A percentile compares a stretch with the other conserved stretches of the same genome.
Conservation (phyloP, 2,797 vertebrate species). For the Ptychadena robeensis region DNA sequence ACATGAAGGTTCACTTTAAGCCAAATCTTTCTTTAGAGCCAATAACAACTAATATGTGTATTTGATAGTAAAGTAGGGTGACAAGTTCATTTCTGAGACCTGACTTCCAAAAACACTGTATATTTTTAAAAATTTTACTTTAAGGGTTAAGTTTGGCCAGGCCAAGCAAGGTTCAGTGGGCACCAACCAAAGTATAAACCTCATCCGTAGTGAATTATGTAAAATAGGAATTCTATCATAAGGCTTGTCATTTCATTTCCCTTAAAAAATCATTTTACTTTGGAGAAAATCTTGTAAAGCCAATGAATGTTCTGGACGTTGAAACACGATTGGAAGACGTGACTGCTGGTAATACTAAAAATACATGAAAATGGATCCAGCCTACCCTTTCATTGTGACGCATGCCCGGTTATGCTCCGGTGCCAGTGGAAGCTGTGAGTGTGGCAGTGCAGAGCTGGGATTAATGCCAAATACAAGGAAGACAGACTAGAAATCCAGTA, state of each 20-base stretch:
- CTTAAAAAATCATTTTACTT: not conserved
- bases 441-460: slow-evolving; percentile 48
- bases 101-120: too few species aligned
- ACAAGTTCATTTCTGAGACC: too few species aligned
- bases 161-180: not conserved
- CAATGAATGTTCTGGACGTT: not conserved
- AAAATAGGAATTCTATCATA: not conserved
- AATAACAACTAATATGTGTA: too few species aligned
- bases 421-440: not conserved
- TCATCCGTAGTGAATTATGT: not conserved
- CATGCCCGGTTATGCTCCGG: not conserved
- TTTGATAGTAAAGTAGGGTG: too few species aligned
- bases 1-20: not conserved
- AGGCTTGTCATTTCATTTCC: too few species aligned
- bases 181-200: not conserved
- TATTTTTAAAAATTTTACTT: too few species aligned
- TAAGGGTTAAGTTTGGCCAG: not conserved
- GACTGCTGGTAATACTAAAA: not conserved
- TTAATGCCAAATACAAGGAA: slow-evolving; percentile 20
- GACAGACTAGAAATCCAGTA: slow-evolving; percentile 8
- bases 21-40: not conserved
- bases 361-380: not conserved
- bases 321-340: slow-evolving; percentile 22
- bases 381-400: too few species aligned
- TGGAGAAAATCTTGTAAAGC: not conserved